phyloP scores from a whole-genome alignment of 2,888 invertebrate species.

The Drosophila meridionalis region DNA sequence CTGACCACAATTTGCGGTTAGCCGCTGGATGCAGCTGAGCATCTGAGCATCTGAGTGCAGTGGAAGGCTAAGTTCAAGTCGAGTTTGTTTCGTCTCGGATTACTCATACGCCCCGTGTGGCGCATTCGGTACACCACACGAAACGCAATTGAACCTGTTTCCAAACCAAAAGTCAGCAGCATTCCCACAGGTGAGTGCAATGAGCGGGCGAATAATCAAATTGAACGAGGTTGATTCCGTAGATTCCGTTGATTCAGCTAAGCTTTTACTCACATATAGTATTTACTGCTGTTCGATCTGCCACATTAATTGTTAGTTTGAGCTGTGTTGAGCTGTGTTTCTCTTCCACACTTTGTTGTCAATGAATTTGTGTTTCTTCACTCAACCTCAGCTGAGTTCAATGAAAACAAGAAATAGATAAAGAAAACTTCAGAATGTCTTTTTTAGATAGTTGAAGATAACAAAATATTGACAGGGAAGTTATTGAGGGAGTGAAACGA shows the following conservation, averaged over 20 bases:
- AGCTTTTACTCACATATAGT: not conserved
- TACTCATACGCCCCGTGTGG: slow-evolving; percentile 60
- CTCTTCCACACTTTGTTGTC: not conserved
- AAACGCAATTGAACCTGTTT: slow-evolving; percentile 21
- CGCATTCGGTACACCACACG: not conserved
- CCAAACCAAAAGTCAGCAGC: slow-evolving; percentile 1
- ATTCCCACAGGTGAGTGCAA: slow-evolving; percentile 25
- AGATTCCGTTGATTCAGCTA: not conserved
- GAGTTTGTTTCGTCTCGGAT: slow-evolving; percentile 27
- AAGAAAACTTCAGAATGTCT: not conserved
- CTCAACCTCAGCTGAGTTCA: slow-evolving; percentile 1
- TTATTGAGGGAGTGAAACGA: not conserved
- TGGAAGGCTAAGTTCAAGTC: slow-evolving; percentile 9
- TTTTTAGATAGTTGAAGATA: slow-evolving; percentile 19
- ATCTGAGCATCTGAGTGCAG: slow-evolving; percentile 2
- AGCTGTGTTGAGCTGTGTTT: not conserved
- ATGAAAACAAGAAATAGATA: not conserved
- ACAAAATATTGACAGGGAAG: slow-evolving; percentile 2
- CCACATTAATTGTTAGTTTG: not conserved
- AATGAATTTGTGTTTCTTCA: not conserved
- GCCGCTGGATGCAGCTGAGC: slow-evolving; percentile 19
- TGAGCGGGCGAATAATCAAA: slow-evolving; percentile 19
- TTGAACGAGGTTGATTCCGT: slow-evolving; percentile 19
- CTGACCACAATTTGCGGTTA: slow-evolving; percentile 48
- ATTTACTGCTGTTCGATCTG: not conserved